A percentile compares a stretch with the other conserved stretches of the same genome.
Evolutionary conservation across 2,113 vertebrate genomes (phyloP).

Genomic region (Mionectes macconnelli): DNA sequence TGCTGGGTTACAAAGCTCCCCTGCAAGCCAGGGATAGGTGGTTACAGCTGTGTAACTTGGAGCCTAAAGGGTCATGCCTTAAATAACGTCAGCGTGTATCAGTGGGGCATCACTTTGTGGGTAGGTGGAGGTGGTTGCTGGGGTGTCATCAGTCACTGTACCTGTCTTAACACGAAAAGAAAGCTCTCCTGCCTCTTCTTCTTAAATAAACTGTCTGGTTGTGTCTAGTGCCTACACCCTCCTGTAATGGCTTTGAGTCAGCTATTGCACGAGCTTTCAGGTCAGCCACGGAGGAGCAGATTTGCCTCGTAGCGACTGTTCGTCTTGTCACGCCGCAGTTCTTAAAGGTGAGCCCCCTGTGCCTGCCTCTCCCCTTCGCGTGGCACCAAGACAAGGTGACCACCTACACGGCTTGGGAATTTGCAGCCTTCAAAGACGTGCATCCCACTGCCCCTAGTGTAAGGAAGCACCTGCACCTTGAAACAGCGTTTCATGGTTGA

Average conservation of each 20-base stretch:
- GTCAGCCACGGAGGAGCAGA: constrained; percentile 84
- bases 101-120: not conserved
- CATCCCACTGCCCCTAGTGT: not conserved
- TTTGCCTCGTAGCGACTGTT: constrained; percentile 90
- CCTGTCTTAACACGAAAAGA: not conserved
- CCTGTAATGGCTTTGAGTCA: constrained; percentile 83
- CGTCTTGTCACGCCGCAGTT: constrained; percentile 82
- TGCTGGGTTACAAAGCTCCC: not conserved
- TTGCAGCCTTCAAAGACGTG: not conserved
- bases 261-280: constrained; percentile 78
- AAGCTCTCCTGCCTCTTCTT: not conserved
- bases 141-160: not conserved
- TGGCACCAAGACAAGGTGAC: not conserved
- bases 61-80: not conserved
- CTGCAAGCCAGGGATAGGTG: not conserved
- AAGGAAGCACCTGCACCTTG: not conserved
- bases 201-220: constrained; percentile 46
- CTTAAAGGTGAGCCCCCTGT: constrained; percentile 79
- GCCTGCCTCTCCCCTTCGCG: accelerated
- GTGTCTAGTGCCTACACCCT: constrained; percentile 82
- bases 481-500: too few relatives aligned
- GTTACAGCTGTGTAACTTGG: not conserved
- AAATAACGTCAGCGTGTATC: not conserved
- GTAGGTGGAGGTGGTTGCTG: not conserved
- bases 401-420: not conserved